Evolutionary conservation across 2,113 vertebrate species (phyloP).

Genomic region (Vanacampus margaritifer): DNA sequence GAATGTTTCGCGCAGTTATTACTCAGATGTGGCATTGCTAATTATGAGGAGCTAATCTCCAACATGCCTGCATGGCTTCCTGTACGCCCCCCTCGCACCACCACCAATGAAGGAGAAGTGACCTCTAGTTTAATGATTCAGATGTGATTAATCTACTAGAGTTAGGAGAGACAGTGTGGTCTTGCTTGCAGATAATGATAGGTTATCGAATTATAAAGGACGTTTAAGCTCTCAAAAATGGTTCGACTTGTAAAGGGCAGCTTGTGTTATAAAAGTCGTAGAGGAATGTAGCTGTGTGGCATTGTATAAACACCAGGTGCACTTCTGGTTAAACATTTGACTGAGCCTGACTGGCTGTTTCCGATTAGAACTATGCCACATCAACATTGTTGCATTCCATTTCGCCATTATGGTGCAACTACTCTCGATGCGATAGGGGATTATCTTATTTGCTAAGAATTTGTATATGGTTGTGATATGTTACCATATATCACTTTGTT

Average conservation of each 20-base stretch:
- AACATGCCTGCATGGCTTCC: constrained; percentile 25
- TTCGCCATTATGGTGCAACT: background rate
- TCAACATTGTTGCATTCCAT: background rate
- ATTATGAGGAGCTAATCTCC: constrained; percentile 52
- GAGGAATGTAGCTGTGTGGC: constrained; percentile 6
- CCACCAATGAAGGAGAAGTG: constrained; percentile 42
- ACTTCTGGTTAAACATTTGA: constrained; percentile 14
- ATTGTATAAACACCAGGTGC: constrained; percentile 17
- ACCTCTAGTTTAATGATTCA: constrained; percentile 69
- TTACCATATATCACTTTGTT: background rate
- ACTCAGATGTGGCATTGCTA: constrained; percentile 44
- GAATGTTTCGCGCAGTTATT: constrained; percentile 17
- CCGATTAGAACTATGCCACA: background rate
- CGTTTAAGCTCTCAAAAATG: background rate
- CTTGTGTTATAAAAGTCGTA: constrained; percentile 6
- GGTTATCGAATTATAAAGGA: constrained; percentile 24
- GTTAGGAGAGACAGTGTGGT: constrained; percentile 31
- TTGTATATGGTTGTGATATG: background rate
- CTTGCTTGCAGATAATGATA: constrained; percentile 30
- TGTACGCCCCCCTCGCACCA: constrained; percentile 25
- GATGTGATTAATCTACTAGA: constrained; percentile 67
- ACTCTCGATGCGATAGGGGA: background rate
- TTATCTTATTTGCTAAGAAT: background rate
- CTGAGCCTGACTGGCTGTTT: constrained; percentile 10
- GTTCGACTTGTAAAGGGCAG: constrained; percentile 3